These are phyloP conservation scores for Spisula subtruncata DNA, from an alignment of 2,888 invertebrate genomes.

Conservation along the genomic window DNA sequence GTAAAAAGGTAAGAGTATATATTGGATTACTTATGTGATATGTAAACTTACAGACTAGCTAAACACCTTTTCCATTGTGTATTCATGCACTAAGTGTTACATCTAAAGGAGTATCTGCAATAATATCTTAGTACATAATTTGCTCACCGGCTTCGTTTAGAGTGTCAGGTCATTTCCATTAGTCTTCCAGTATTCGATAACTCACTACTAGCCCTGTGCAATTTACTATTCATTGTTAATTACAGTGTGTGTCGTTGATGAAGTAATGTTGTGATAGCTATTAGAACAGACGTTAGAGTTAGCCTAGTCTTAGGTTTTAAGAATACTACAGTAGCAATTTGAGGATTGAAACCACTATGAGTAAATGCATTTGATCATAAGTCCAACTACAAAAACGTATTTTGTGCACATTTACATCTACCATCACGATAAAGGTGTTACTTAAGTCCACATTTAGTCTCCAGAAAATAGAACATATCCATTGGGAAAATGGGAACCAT, in stretches of 20 bases:
- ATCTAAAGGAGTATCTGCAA: no score
- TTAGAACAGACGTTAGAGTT: not conserved
- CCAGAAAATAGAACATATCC: no score
- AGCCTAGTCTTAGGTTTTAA: not conserved
- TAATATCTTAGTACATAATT: no score
- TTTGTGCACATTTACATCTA: no score
- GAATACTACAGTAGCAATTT: not conserved
- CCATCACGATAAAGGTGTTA: no score
- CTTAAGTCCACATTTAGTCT: not conserved
- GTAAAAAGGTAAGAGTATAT: no score
- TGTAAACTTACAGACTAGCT: no score
- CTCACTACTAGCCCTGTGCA: not conserved
- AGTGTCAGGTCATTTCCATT: not conserved
- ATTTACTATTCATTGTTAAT: conserved; percentile 15
- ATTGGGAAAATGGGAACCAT: not conserved
- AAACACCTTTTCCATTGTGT: no score
- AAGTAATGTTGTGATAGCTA: not conserved
- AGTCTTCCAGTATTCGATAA: not conserved
- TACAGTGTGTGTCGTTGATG: not conserved
- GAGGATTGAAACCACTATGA: not conserved
- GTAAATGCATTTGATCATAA: not conserved
- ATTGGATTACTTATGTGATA: no score
- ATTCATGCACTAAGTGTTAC: no score
- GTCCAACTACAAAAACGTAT: not conserved
- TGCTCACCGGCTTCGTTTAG: no score